A percentile compares a stretch with the other conserved stretches of the same genome.
These are phyloP conservation scores for Microcebus murinus DNA, from an alignment of 2,113 vertebrate species.

Conservation along the genomic window DNA sequence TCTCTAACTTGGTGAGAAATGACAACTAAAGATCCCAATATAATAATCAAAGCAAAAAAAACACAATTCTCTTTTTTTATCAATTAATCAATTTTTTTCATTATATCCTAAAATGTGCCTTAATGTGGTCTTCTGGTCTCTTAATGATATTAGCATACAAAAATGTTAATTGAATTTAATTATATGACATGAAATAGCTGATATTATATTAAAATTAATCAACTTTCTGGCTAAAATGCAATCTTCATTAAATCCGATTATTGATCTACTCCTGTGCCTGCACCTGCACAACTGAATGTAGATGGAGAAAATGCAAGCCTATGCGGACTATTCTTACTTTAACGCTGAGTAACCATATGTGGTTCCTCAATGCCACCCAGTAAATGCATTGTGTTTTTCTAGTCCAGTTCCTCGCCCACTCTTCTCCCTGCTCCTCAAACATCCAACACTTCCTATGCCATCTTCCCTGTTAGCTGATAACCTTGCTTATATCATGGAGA, in stretches of 20 bases:
- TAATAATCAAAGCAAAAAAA: slow-evolving; percentile 9
- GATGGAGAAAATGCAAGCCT: background rate
- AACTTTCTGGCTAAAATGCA: background rate
- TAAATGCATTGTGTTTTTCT: background rate
- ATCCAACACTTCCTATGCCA: background rate
- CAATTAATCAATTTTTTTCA: background rate
- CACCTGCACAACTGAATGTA: background rate
- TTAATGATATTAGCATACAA: background rate
- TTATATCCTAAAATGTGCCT: background rate
- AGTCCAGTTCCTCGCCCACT: background rate
- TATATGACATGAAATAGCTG: background rate
- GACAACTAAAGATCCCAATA: background rate
- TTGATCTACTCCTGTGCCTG: background rate
- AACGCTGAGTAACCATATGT: background rate
- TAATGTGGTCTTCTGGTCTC: background rate
- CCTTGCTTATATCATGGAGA: background rate
- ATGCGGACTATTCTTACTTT: background rate
- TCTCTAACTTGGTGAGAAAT: background rate
- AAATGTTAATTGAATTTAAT: slow-evolving; percentile 31
- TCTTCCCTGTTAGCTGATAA: background rate
- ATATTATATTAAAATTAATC: background rate
- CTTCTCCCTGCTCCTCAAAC: background rate
- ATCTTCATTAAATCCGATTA: background rate
- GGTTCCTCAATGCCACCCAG: background rate
- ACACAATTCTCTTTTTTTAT: background rate